phyloP scores from a whole-genome alignment of 2,113 vertebrate species.

The Cygnus buccinator region DNA sequence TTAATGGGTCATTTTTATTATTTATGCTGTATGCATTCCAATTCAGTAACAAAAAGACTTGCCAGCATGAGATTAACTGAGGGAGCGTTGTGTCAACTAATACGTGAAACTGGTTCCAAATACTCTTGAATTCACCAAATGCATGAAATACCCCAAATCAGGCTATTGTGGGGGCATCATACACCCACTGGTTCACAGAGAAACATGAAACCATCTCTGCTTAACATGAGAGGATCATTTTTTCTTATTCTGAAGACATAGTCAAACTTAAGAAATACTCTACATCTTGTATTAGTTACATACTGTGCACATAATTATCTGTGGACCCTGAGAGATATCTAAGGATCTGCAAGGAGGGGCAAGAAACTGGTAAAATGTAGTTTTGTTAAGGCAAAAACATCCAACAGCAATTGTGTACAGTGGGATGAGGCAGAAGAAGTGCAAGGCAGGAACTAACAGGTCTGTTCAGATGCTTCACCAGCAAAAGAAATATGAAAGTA shows the following conservation, averaged over 20 bases:
- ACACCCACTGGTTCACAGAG: not conserved
- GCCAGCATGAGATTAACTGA: not conserved
- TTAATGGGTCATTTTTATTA: slow-evolving; percentile 35
- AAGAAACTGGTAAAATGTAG: not conserved
- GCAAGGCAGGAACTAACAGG: not conserved
- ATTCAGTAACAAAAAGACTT: not conserved
- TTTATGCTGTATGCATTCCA: not conserved
- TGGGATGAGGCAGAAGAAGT: not conserved
- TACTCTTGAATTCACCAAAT: not conserved
- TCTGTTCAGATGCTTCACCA: not conserved
- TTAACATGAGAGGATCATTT: not conserved
- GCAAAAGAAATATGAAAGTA: not conserved
- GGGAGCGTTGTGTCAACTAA: not conserved
- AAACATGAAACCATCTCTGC: not conserved
- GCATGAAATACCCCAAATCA: not conserved
- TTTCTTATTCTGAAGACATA: not conserved
- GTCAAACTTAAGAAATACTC: not conserved
- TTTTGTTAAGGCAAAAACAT: not conserved
- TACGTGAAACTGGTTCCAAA: slow-evolving; percentile 9
- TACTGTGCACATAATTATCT: not conserved
- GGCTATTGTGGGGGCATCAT: not conserved
- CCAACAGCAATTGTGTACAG: not conserved
- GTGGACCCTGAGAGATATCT: not conserved
- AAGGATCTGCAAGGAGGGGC: not conserved
- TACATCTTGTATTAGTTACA: not conserved